Evolutionary conservation across 2,888 invertebrate genomes (phyloP), one percentile per base, ranked within the genome.

Genomic region (Apodemia hepburni): DNA sequence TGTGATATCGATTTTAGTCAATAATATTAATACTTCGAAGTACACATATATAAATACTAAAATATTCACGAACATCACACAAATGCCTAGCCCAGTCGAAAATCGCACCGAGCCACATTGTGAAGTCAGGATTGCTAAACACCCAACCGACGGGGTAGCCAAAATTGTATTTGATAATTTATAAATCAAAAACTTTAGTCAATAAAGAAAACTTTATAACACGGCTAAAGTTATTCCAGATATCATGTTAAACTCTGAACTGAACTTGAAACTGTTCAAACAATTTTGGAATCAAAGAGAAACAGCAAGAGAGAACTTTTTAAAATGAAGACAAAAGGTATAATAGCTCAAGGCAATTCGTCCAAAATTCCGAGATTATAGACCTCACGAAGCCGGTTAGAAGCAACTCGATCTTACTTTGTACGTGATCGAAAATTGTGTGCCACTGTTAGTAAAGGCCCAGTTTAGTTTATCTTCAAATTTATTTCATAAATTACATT

Each of bases 351-450:
- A 60, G 68, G 73, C 68, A 66, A 71, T 73, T 71, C 69, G 65
- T 67, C 67, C 63, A 66, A 67, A 67, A 71, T 66, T 73, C 64
- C 59, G 66, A 71, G 71, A 73, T 72, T 71, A 68, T 69, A 69
- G 66, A 73, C 71, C 69, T 72, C 69, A 68, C 69, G 71, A 76
- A 78, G 72, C 70, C 75, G 73, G 79, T 77, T 76, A 80, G 75
- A 76, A 77, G 70, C 12, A 75, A 75, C 74, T 75, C 74, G 74
- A 80, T 79, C 75, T 75, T 71, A 71, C 69, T 27, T 76, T 71
- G 73, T 77, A 81, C 82, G 81, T 82, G 80, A 82, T 78, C 70
- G 68, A 79, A 82, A 81, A 75, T 80, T 61, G 64, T 65, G 65
- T 65, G 65, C 66, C 64, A 66, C 64, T 70, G 70, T 72, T 71